Conservation (phyloP, 2,797 vertebrate species). For the Spinus olivaceus region DNA sequence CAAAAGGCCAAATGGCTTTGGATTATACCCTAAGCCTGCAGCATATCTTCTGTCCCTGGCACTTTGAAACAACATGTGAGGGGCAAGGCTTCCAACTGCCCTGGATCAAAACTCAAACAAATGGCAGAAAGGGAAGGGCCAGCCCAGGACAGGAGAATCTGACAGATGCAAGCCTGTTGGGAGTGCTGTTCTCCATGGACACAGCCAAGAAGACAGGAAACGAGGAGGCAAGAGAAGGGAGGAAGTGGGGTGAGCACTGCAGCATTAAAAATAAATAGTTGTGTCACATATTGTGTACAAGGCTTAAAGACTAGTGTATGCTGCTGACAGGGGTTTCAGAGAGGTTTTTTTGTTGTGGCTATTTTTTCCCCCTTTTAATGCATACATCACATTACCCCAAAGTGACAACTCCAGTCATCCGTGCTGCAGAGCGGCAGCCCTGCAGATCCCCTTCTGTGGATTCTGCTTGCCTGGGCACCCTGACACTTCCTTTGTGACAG, state of each 20-base stretch:
- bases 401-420: slow-evolving; percentile 46
- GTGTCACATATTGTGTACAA: background rate
- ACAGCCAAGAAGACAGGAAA: background rate
- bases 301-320: background rate
- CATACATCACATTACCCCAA: slow-evolving; percentile 21
- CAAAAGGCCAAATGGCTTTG: slow-evolving; percentile 42
- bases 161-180: slow-evolving; percentile 42
- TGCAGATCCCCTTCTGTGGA: slow-evolving; percentile 37
- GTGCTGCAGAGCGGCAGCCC: background rate
- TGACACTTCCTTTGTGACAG: slow-evolving; percentile 40
- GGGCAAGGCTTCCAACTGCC: slow-evolving; percentile 14
- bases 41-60: slow-evolving; percentile 26
- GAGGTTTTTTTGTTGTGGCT: background rate
- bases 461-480: slow-evolving; percentile 60
- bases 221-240: background rate
- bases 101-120: slow-evolving; percentile 40
- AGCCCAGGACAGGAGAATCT: slow-evolving; percentile 28
- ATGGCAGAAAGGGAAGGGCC: slow-evolving; percentile 16
- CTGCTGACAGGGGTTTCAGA: background rate
- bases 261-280: background rate
- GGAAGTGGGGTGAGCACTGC: background rate
- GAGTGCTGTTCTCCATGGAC: slow-evolving; percentile 4
- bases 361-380: background rate
- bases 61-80: background rate
- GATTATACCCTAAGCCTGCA: slow-evolving; percentile 27